Conservation (phyloP, 2,113 vertebrate genomes). For the Alexandromys fortis region DNA sequence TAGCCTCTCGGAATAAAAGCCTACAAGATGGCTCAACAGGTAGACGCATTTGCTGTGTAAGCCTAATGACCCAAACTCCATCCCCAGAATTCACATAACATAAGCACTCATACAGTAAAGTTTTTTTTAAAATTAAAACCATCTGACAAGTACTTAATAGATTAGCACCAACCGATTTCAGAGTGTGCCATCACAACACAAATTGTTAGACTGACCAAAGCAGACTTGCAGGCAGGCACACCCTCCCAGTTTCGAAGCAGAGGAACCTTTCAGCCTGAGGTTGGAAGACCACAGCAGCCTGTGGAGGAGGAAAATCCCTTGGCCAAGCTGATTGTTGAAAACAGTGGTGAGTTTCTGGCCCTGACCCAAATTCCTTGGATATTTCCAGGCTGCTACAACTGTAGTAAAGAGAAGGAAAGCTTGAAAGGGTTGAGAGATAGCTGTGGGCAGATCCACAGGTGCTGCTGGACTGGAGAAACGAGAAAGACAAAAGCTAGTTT, state of each 20-base stretch:
- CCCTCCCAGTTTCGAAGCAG: neutral
- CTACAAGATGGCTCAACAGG: no score
- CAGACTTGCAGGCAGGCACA: neutral
- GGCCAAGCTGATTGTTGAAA: neutral
- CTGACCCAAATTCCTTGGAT: neutral
- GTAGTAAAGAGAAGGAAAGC: neutral
- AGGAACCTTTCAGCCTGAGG: neutral
- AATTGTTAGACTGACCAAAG: neutral
- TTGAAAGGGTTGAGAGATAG: neutral
- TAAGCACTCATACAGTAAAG: neutral
- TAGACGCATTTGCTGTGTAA: neutral
- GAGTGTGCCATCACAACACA: neutral
- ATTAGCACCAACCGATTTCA: neutral
- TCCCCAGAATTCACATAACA: neutral
- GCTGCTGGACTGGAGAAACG: neutral
- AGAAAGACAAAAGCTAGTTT: neutral
- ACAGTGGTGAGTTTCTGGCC: constrained; percentile 21
- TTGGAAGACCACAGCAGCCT: neutral
- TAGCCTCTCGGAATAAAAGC: neutral
- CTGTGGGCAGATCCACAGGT: neutral
- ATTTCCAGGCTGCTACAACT: constrained; percentile 1
- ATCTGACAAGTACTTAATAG: neutral
- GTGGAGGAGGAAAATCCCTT: constrained; percentile 27
- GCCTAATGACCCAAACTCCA: no score
- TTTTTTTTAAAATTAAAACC: neutral